Base-by-base conservation (phyloP, 2,113 vertebrate genomes). In the Butorides virescens region DNA sequence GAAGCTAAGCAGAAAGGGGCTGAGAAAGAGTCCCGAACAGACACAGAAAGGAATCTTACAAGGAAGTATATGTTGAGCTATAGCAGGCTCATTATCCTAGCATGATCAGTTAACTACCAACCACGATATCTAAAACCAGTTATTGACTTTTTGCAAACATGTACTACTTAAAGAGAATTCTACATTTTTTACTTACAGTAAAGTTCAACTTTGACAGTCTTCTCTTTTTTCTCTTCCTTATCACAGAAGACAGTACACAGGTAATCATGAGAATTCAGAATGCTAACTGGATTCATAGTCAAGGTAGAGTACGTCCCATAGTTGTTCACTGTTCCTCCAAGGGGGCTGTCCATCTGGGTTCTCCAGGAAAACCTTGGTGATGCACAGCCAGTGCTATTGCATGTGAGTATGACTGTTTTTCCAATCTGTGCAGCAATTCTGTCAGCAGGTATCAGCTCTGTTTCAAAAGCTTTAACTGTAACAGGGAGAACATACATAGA, bases 141-240 rank as follows among this genome's bases (percentile, higher is more conserved):
- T 77, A 34, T 0, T 26, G 20, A 50, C 12, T 56, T 46, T 74
- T 52, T 59, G 47, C 1, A 2, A 75, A 49, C 4, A 3, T 34
- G 4, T 49, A 73, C 12, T 70, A 61, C 18, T 79, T 47, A 78
- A 22, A 65, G 37, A 87, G 17, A 63, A 70, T 47, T 56, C 82
- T 47, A 75, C 16, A 72, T 21, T 78, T 78, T 91, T 30, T 61
- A 98, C 98, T 98, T 98, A 98, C 98, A 98, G 93, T 98, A 98
- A 77, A 97, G 68, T 10, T 96, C 77, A 92, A 98, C 92, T 39
- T 71, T 75, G 84, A 97, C 84, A 49, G 30, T 62, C 72, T 89
- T 98, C 65, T 97, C 96, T 89, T 95, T 89, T 85, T 95, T 96
- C 53, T 36, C 74, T 18, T 5, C 36, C 6, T 34, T 56, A 63